Evolutionary conservation across 2,888 invertebrate genomes (phyloP), one percentile per base, ranked within the genome.

Genomic region (Leptopilina syphax): DNA sequence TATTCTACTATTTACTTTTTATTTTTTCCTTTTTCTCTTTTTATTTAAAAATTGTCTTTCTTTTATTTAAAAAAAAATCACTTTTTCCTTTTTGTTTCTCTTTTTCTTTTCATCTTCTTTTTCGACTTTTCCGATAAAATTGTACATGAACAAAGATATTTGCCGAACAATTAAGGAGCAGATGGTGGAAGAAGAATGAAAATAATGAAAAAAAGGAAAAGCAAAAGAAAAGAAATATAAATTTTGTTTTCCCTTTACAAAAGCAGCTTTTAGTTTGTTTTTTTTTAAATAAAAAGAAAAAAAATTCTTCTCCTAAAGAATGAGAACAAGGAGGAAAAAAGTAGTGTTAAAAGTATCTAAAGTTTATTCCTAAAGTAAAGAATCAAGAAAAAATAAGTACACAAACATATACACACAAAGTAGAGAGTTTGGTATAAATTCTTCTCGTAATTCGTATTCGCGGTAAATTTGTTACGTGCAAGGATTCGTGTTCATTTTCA

Each of bases 401-500:
- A 34, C 34, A 27, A 1, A 27, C 27, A 27, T 3, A 27, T 3
- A 27, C 27, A 34, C 34, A 34, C 34, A 24, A 63, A 63, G 9
- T 24, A 63, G 34, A 34, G 34, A 18, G 63, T 63, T 44, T 8
- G 8, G 44, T 44, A 63, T 63, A 63, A 63, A 63, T 63, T 63
- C 63, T 63, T 63, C 24, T 24, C 63, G 63, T 63, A 63, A 63
- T 18, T 18, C 63, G 63, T 24, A 63, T 65, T 41, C 34, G 34
- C 65, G 41, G 65, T 27, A 65, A 65, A 65, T 65, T 65, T 65
- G 65, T 65, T 65, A 65, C 65, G 65, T 27, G 27, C 41, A 65
- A 65, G 65, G 65, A 65, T 41, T 65, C 65, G 65, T 65, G 34
- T 65, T 65, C 65, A 65, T 41, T 34, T 65, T 65, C 65, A 63